phyloP scores from a whole-genome alignment of 2,797 vertebrate genomes.

The Merluccius polli region DNA sequence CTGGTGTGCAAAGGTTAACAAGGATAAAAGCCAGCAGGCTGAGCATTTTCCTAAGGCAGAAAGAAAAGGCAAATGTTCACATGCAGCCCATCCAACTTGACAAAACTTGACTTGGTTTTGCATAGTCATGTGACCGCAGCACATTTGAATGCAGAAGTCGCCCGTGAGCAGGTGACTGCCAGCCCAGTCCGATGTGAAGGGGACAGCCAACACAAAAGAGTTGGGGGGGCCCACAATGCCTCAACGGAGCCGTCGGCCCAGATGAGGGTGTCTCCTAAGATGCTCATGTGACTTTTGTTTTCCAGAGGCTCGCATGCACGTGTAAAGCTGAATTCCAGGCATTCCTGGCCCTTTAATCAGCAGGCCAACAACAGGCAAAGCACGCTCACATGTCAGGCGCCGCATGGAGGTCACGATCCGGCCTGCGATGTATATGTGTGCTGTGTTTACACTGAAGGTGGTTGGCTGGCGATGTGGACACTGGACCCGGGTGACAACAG shows the following conservation, averaged over 20 bases:
- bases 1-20: background rate
- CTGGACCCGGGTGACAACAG: conserved; percentile 20
- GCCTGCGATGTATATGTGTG: conserved; percentile 7
- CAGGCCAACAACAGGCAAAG: conserved; percentile 38
- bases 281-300: conserved; percentile 51
- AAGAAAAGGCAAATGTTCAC: background rate
- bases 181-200: background rate
- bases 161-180: conserved; percentile 12
- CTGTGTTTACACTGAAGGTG: background rate
- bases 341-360: conserved; percentile 53
- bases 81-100: conserved; percentile 7
- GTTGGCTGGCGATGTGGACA: background rate
- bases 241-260: conserved; percentile 11
- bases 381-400: conserved; percentile 29
- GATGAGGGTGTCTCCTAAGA: conserved; percentile 31
- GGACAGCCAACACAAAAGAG: conserved; percentile 10
- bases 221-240: conserved; percentile 18
- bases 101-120: conserved; percentile 20
- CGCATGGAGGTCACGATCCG: conserved; percentile 17
- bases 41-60: background rate
- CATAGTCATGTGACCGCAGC: conserved; percentile 24
- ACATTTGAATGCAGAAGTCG: conserved; percentile 33
- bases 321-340: conserved; percentile 59
- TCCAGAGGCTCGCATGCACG: conserved; percentile 40
- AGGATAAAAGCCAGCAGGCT: background rate